Evolutionary conservation across 2,113 vertebrate genomes (phyloP).

Genomic region (Nipponia nippon): DNA sequence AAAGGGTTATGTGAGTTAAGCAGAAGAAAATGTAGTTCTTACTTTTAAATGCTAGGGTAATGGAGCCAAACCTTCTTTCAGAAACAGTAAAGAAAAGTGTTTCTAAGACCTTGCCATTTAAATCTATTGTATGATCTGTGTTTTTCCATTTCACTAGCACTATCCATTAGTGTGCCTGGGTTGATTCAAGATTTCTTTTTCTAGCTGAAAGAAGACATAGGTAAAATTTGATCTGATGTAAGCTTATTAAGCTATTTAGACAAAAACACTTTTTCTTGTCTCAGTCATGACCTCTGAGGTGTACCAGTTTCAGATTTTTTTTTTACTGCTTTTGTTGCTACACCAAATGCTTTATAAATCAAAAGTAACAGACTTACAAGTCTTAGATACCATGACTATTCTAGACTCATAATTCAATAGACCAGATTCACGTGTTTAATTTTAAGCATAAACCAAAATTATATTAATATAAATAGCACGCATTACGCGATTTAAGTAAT

Average conservation of each 20-base stretch:
- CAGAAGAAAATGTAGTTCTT: background rate
- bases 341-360: background rate
- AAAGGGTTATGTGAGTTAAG: background rate
- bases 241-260: background rate
- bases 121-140: background rate
- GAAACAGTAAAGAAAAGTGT: background rate
- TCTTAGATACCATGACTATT: background rate
- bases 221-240: background rate
- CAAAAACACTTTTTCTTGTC: background rate
- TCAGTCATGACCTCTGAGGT: background rate
- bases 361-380: background rate
- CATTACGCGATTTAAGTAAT: background rate
- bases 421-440: accelerated
- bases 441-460: background rate
- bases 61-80: background rate
- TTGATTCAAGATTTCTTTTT: background rate
- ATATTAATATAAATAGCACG: background rate
- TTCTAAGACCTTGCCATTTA: background rate
- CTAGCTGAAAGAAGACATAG: background rate
- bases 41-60: background rate
- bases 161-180: background rate
- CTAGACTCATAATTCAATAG: background rate
- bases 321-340: background rate
- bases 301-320: background rate
- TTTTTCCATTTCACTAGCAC: background rate